Evolutionary conservation across 2,888 invertebrate genomes (phyloP).

Genomic region (Callinectes sapidus): DNA sequence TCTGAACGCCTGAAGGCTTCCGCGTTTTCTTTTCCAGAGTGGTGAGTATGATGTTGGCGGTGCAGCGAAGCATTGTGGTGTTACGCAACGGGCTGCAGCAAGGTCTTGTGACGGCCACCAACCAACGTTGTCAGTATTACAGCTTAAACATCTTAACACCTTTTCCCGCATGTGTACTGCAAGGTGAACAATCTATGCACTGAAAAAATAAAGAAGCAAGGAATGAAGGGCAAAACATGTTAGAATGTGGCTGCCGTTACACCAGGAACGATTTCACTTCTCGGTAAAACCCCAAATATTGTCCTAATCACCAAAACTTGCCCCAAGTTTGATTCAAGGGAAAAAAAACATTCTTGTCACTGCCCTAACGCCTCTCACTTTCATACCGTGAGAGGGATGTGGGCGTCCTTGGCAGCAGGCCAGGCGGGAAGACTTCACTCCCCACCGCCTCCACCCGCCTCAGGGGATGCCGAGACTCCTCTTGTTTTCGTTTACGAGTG

Average conservation of each 20-base stretch:
- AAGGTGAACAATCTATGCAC: not conserved
- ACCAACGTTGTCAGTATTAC: not conserved
- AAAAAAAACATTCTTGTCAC: not conserved
- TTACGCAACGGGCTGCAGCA: not conserved
- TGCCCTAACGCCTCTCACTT: not conserved
- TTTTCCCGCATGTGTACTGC: not conserved
- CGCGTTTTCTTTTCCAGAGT: not conserved
- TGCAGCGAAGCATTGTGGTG: not conserved
- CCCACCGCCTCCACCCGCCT: not conserved
- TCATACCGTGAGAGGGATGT: not conserved
- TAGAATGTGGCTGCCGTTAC: not conserved
- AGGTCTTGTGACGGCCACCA: not conserved
- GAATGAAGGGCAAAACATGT: not conserved
- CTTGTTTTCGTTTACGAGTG: not conserved
- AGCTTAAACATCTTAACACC: not conserved
- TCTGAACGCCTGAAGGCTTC: not conserved
- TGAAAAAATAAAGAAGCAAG: not conserved
- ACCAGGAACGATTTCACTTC: not conserved
- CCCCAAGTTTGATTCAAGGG: not conserved
- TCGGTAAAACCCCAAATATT: not conserved
- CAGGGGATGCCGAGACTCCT: not conserved
- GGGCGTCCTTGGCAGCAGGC: constrained; percentile 29
- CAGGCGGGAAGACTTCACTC: constrained; percentile 14
- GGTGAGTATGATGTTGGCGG: not conserved
- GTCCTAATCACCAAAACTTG: not conserved